Conservation (phyloP, 2,797 vertebrate species). For the Argentina silus region DNA sequence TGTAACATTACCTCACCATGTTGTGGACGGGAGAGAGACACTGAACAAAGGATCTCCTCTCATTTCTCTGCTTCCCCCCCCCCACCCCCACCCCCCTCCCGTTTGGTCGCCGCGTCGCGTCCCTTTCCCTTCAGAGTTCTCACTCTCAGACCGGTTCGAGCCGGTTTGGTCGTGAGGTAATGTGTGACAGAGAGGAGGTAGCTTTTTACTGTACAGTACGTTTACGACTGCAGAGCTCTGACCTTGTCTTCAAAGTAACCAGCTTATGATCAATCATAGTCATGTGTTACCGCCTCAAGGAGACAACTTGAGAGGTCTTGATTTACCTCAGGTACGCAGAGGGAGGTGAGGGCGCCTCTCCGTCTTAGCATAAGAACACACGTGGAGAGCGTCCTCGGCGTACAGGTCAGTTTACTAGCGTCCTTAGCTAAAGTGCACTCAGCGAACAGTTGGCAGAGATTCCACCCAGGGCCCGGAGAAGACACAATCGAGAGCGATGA, state of each 20-base stretch:
- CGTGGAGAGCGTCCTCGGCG: too few relatives aligned
- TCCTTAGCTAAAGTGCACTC: background rate
- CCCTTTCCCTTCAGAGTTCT: slow-evolving; percentile 21
- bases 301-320: too few relatives aligned
- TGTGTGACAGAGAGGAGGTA: slow-evolving; percentile 16
- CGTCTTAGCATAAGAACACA: too few relatives aligned
- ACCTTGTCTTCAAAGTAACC: too few relatives aligned
- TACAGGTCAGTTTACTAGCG: slow-evolving; percentile 2
- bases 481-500: background rate
- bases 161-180: slow-evolving; percentile 50
- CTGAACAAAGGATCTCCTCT: slow-evolving; percentile 42
- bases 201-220: too few relatives aligned
- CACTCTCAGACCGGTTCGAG: slow-evolving; percentile 43
- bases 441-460: background rate
- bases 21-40: background rate
- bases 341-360: too few relatives aligned
- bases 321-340: too few relatives aligned
- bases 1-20: slow-evolving; percentile 57
- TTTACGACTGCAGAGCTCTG: too few relatives aligned
- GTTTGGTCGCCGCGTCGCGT: slow-evolving; percentile 13
- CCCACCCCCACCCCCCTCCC: slow-evolving; percentile 29
- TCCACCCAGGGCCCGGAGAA: background rate
- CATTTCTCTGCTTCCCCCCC: slow-evolving; percentile 48
- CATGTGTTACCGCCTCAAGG: too few relatives aligned
- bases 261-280: too few relatives aligned